Conservation (phyloP, 2,113 vertebrate genomes). For the Vimba vimba region DNA sequence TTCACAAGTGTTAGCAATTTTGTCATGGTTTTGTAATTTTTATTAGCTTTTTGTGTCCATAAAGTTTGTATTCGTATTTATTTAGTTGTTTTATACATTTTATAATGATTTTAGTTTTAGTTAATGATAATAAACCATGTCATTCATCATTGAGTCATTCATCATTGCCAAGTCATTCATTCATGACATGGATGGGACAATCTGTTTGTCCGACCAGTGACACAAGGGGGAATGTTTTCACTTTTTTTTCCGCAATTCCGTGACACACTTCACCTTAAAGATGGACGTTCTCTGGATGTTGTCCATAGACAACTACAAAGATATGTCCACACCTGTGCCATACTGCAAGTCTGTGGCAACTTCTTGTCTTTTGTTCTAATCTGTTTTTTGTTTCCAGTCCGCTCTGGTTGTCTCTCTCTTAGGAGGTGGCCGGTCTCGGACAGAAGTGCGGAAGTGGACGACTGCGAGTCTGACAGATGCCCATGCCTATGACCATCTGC, state of each 20-base stretch:
- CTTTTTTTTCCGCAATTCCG: not conserved
- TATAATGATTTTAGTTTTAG: too few relatives aligned
- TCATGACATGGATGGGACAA: too few relatives aligned
- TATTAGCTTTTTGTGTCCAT: too few relatives aligned
- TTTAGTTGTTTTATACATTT: too few relatives aligned
- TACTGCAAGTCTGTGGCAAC: not conserved
- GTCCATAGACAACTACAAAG: not conserved
- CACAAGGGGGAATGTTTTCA: not conserved
- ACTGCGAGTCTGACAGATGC: conserved; percentile 79
- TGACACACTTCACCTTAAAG: not conserved
- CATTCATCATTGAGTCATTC: not conserved
- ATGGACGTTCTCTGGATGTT: not conserved
- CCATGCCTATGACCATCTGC: conserved; percentile 78
- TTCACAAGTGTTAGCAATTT: not conserved
- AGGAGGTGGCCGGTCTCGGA: not conserved
- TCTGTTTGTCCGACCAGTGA: not conserved
- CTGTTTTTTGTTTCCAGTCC: not conserved
- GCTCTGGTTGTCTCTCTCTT: not conserved
- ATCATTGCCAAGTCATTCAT: too few relatives aligned
- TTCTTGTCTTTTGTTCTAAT: not conserved
- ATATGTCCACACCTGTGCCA: not conserved
- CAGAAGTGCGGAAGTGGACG: conserved; percentile 52
- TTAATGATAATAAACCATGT: not conserved
- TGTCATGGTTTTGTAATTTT: not conserved
- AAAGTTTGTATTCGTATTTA: too few relatives aligned